Evolutionary conservation across 2,888 invertebrate genomes (phyloP).

Genomic region (Ferdinandea cuprea): DNA sequence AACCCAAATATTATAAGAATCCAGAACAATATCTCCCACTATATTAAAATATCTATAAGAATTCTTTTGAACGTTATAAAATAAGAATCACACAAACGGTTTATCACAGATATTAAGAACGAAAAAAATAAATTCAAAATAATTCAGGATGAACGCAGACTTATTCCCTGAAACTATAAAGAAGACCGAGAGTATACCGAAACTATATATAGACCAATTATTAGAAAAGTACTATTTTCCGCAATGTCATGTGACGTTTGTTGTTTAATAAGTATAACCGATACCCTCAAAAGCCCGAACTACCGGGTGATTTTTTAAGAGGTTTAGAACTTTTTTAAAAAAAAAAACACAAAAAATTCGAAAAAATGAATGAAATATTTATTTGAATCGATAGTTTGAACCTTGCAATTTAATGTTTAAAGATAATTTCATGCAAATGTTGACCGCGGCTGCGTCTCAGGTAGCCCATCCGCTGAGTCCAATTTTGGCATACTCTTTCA

Average conservation of each 20-base stretch:
- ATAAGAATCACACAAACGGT: constrained; percentile 35
- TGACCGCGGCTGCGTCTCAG: too few species aligned
- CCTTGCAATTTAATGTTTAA: too few species aligned
- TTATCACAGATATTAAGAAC: constrained; percentile 39
- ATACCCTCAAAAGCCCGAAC: constrained; percentile 22
- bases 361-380: too few species aligned
- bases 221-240: constrained; percentile 29
- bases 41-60: constrained; percentile 27
- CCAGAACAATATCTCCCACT: constrained; percentile 41
- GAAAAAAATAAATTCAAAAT: constrained; percentile 33
- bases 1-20: constrained; percentile 28
- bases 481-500: too few species aligned
- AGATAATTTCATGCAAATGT: too few species aligned
- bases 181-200: too few species aligned
- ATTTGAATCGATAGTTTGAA: too few species aligned
- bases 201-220: constrained; percentile 22
- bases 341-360: too few species aligned
- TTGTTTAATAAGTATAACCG: constrained; percentile 17
- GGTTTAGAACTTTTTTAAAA: too few species aligned
- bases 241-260: constrained; percentile 19
- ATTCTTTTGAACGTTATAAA: constrained; percentile 1
- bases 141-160: constrained; percentile 21
- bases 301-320: too few species aligned
- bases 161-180: constrained; percentile 5
- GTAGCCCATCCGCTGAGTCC: too few species aligned